Evolutionary conservation across 2,113 vertebrate species (phyloP).

Genomic region (Formicarius rufipectus): DNA sequence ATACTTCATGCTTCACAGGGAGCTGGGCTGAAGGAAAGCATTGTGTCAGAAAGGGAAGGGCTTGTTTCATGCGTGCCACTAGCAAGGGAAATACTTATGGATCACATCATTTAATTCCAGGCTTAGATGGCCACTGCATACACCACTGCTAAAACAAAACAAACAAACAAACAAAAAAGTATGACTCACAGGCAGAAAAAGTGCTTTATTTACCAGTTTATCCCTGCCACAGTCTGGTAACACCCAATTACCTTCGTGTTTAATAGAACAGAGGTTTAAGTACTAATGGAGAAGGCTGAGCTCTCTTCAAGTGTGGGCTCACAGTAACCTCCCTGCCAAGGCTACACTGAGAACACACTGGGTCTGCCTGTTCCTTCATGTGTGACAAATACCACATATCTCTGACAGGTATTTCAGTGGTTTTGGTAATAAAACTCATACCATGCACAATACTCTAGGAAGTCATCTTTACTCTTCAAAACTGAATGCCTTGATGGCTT

Average conservation of each 20-base stretch:
- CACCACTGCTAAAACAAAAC: background rate
- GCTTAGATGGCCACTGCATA: background rate
- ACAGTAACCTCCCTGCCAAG: background rate
- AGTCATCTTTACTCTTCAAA: background rate
- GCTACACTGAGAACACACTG: background rate
- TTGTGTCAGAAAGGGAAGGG: background rate
- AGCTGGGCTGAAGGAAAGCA: background rate
- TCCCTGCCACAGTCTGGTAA: background rate
- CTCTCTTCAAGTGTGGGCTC: background rate
- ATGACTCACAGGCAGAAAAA: background rate
- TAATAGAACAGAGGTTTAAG: background rate
- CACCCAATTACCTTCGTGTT: background rate
- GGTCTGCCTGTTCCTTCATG: accelerated
- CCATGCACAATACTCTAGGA: background rate
- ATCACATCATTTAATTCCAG: background rate
- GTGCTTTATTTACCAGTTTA: background rate
- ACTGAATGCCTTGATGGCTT: background rate
- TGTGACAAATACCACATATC: background rate
- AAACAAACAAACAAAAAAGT: background rate
- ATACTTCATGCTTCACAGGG: background rate
- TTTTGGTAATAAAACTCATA: background rate
- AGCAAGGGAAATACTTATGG: background rate
- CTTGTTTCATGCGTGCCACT: background rate
- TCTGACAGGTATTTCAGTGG: background rate
- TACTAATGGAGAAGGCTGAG: background rate